Base-by-base conservation (phyloP, 2,797 vertebrate genomes). In the Cetoscarus ocellatus region DNA sequence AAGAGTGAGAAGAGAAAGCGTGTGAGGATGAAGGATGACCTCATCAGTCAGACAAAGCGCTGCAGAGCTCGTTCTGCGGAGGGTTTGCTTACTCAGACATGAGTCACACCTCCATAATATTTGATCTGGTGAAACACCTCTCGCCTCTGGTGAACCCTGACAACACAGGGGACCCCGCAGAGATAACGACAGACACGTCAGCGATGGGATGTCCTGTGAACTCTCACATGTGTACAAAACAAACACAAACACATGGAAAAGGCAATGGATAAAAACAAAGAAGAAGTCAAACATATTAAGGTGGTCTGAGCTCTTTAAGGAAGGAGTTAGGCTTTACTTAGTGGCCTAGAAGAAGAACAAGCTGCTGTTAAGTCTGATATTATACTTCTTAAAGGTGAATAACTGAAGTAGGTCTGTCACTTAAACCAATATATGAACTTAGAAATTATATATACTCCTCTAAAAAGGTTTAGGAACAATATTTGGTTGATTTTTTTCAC, bases 41-140 rank as follows among this genome's bases (percentile, higher is more conserved):
- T 85, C 79, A 69, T 68, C 73, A 5, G 18, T 73, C 68, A 34
- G 47, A 19, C 19, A 3, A 50, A 57, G 47, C 27, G 35, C 64
- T 18, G 59, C 77, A 14, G 52, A 72, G 69, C 72, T 68, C 67
- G 38, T 65, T 61, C 70, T 43, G 59, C 73, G 7, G 67, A 75
- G 43, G 35, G 67, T 61, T 42, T 19, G 8, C 70, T 75, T 68
- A 43, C 44, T 67, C 67, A 61, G 17, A 42, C 49, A 3, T 61
- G 70, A 81, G 65, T 80, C 83, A 78, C 61, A 13, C 36, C 9
- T n/a, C 42, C 47, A 55, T 56, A 78, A 70, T 64, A 59, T 75
- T 62, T 72, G 52, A 73, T 62, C 58, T 7, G 54, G 51, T 64
- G 38, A 81, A 76, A 72, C 50, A 59, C 57, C 3, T 35, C 9